Percentiles rank a stretch among this genome's conserved stretches.
Evolutionary conservation across 2,888 invertebrate genomes (phyloP).

Genomic region (Acrobasis consociella): DNA sequence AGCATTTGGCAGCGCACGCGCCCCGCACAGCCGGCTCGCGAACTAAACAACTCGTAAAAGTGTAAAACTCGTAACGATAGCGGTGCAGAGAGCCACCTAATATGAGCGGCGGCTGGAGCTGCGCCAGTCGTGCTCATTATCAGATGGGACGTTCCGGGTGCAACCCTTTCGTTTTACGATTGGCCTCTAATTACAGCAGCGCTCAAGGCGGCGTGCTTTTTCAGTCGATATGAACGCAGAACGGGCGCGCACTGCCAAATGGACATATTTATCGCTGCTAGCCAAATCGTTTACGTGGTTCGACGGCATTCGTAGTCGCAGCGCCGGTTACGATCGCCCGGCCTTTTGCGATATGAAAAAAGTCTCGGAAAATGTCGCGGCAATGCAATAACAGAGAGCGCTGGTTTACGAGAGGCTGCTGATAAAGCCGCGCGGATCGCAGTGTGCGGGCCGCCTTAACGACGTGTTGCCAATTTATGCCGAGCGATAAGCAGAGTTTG

Average conservation of each 20-base stretch:
- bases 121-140: constrained; percentile 80
- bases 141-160: constrained; percentile 76
- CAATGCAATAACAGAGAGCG: constrained; percentile 73
- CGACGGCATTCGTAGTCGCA: constrained; percentile 54
- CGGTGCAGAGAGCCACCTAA: constrained; percentile 69
- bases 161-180: constrained; percentile 82
- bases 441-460: constrained; percentile 75
- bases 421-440: constrained; percentile 70
- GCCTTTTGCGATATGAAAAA: constrained; percentile 73
- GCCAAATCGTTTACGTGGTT: constrained; percentile 69
- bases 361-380: constrained; percentile 67
- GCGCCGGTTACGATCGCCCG: constrained; percentile 52
- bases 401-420: constrained; percentile 76
- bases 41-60: constrained; percentile 83
- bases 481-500: constrained; percentile 79
- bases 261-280: constrained; percentile 70
- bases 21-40: constrained; percentile 66
- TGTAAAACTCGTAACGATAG: constrained; percentile 82
- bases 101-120: constrained; percentile 78
- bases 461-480: constrained; percentile 82
- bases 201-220: constrained; percentile 78
- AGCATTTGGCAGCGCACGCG: constrained; percentile 77
- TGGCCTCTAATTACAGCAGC: constrained; percentile 79
- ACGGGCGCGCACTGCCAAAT: constrained; percentile 69
- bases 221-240: constrained; percentile 62